Base-by-base conservation (phyloP, 2,888 invertebrate species). In the Melangyna quadrimaculata region DNA sequence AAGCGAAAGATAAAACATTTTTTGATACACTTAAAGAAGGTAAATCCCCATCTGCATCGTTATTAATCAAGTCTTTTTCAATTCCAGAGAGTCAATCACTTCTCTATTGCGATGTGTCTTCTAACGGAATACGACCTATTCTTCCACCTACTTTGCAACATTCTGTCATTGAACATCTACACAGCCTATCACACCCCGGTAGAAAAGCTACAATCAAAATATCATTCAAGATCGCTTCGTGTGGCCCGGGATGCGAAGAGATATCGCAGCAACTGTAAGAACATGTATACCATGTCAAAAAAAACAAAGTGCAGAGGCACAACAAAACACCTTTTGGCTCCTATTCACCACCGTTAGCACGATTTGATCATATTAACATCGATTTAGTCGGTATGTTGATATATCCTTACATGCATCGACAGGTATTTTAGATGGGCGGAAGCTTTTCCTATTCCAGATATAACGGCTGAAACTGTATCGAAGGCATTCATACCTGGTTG, bases 401-500 rank as follows among this genome's bases (percentile, higher is more conserved):
- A 78, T 35, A 69, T 77, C 10, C 22, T 81, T 0, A 80, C 63
- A n/a, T n/a, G n/a, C n/a, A n/a, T 77, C 14, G 74, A 81, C 14
- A 24, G 59, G 17, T 83, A 69, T 40, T 53, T 59, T 6, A 59
- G 87, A 35, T 75, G 82, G 75, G 72, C 82, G 17, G 59, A 32
- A 1, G 78, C 73, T 7, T 65, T 80, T 8, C 81, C 81, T 7
- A 37, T 81, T 19, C 27, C 59, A 17, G 78, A 84, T 45, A 87
- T 84, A 1, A 63, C 61, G 1, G 72, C 78, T 17, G 84, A 87
- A 55, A 84, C 80, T 32, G 72, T 79, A 2, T 74, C 78, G 55
- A 79, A 67, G 4, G 43, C 67, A 10, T 40, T 84, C 6, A 37
- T 63, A 3, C 69, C 37, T 4, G 48, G 40, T 27, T 84, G 84